Conservation (phyloP, 2,113 vertebrate genomes). For the Thermophis baileyi region DNA sequence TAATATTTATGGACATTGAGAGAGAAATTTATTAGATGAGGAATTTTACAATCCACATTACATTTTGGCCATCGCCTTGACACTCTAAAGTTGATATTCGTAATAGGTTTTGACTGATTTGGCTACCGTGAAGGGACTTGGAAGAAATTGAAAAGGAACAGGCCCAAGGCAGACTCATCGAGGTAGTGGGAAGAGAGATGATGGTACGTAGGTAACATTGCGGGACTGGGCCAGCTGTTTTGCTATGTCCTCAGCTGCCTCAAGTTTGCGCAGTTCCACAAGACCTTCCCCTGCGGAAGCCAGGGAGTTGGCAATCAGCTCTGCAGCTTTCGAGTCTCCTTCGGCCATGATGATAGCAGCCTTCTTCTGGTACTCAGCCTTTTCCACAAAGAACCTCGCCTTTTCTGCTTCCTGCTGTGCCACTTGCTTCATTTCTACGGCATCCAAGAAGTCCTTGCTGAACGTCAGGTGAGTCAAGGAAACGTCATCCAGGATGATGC, state of each 20-base stretch:
- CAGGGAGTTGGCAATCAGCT: conserved; percentile 90
- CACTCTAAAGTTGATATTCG: neutral
- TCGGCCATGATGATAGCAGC: conserved; percentile 90
- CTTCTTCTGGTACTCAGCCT: conserved; percentile 85
- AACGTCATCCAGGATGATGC: conserved; percentile 92
- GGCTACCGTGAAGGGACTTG: neutral
- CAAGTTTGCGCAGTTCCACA: conserved; percentile 94
- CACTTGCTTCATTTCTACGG: conserved; percentile 96
- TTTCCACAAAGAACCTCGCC: conserved; percentile 92
- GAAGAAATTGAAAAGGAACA: neutral
- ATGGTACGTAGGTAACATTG: conserved; percentile 91
- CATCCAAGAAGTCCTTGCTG: conserved; percentile 95
- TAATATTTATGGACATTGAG: neutral
- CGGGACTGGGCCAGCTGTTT: conserved; percentile 88
- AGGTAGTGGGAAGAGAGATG: conserved; percentile 87
- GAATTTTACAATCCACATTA: neutral
- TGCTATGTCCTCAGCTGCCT: conserved; percentile 93
- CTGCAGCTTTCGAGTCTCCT: conserved; percentile 91
- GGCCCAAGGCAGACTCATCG: conserved; percentile 70
- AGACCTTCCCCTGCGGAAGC: conserved; percentile 85
- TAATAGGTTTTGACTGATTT: neutral
- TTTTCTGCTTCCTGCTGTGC: conserved; percentile 95
- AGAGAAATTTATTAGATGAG: neutral
- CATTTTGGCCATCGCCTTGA: neutral
- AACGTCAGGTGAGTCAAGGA: conserved; percentile 97